Base-by-base conservation (phyloP, 2,888 invertebrate genomes). In the Macrosiphum euphorbiae region DNA sequence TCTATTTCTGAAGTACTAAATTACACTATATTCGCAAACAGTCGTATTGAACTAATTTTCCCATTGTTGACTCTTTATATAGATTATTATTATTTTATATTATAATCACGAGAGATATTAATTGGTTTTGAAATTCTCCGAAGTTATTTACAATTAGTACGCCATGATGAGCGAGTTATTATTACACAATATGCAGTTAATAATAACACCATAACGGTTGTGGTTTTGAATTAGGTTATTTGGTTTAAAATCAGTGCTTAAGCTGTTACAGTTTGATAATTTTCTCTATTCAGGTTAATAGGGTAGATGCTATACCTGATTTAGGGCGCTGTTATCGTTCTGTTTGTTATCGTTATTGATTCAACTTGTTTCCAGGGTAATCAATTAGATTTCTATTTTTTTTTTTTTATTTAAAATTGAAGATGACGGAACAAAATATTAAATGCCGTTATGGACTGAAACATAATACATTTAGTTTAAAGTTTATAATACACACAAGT, bases 291-390 rank as follows among this genome's bases (percentile, higher is more conserved):
- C n/a, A 5, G n/a, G 13, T 61, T n/a, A 61, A n/a, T 61, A 61
- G 11, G 5, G 16, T n/a, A 67, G 3, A 10, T 61, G n/a, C 67
- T 67, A 61, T 55, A 4, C 8, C 8, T 58, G 26, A 58, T 58
- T 58, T 58, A 26, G 5, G 16, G n/a, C 5, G 3, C n/a, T 67
- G n/a, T 16, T 67, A 67, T 67, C 13, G 13, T 67, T 67, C 13
- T 67, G 67, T 67, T 20, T 52, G 16, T 52, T n/a, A n/a, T 67
- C n/a, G n/a, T 67, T 16, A n/a, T n/a, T n/a, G 67, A 16, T 67
- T 16, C n/a, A n/a, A 67, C 7, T 1, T n/a, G 2, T 4, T 11
- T 13, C n/a, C 13, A 3, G 0, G 16, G n/a, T n/a, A n/a, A 28
- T 11, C 0, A 28, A 61, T 61, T 28, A 28, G 0, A 67, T n/a